Base-by-base conservation (phyloP, 2,797 vertebrate genomes). In the Rhinatrema bivittatum region DNA sequence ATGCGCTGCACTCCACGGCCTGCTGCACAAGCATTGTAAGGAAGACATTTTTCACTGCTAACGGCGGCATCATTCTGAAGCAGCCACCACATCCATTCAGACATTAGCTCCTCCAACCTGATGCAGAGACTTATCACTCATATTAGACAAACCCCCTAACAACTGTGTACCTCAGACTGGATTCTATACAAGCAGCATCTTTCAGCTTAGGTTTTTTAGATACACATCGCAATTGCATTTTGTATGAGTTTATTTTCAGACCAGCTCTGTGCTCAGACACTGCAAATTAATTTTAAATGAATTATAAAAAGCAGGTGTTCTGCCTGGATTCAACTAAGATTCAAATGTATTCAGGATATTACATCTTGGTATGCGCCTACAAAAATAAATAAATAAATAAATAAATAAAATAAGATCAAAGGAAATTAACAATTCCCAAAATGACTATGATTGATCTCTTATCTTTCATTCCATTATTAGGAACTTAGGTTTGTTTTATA, bases 41-140 rank as follows among this genome's bases (percentile, higher is more conserved):
- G 58, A 78, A 76, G 67, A 67, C 81, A 86, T 88, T 87, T 81
- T 82, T 85, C 83, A 87, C 59, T 59, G 68, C 76, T 87, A 86
- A 85, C 59, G 36, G 73, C 65, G 74, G 76, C 67, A 73, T 68
- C 70, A 56, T 73, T 82, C 67, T 42, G 44, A 74, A 56, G 67
- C 65, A 83, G 52, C 61, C 44, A 62, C 46, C 65, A 62, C 68
- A 77, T 74, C 58, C 72, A 70, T 68, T 56, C 57, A 60, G 46
- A 66, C 58, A 70, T 70, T 62, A 73, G 64, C 24, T 32, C 65
- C 72, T 74, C 68, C 66, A 65, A 25, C 36, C 70, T 31, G 65
- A 71, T 68, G 56, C 20, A 57, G 51, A 25, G 53, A 63, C 58
- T 60, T 61, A 71, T 71, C 45, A 41, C 42, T 82, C 69, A 78